Base-by-base conservation (phyloP, 2,113 vertebrate genomes). In the Aramus guarauna region DNA sequence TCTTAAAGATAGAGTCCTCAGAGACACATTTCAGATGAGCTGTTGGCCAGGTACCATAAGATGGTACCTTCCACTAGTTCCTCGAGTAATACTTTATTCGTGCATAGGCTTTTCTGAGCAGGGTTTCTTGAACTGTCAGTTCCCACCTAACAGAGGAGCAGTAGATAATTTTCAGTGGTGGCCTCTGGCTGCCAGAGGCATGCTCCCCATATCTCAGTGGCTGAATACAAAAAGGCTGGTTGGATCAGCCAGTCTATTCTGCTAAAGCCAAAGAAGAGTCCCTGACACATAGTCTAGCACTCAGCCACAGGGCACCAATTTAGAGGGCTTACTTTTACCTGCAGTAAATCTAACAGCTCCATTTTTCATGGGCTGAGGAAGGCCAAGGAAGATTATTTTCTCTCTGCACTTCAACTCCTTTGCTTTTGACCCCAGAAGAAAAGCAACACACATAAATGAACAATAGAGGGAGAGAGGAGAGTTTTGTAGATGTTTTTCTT, bases 131-230 rank as follows among this genome's bases (percentile, higher is more conserved):
- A 37, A 22, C 32, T 20, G 41, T 41, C 66, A 8, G 36, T 27
- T 27, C 69, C 53, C 55, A 29, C 8, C 26, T n/a, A 9, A 4
- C 48, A 50, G 45, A 52, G 69, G 26, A 72, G 43, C 78, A 68
- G 88, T 2, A 26, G 81, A 6, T 15, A 5, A 3, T 3, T 63
- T 55, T 5, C 55, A 41, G 23, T 4, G 21, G 20, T 43, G 87
- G 58, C 39, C 53, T 41, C 62, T 68, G 72, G 39, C 58, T 92
- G 76, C 48, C 27, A 29, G 47, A 62, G 15, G 32, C 2, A 0
- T 4, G 12, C 18, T 23, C 73, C 16, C 32, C 17, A 1, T 26
- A 43, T 5, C 79, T 41, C 47, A 8, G 15, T 1, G 2, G 9
- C n/a, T 41, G 15, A 53, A 21, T 4, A 34, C 34, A 39, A 21